Evolutionary conservation across 2,797 vertebrate species (phyloP), one percentile per base, ranked within the genome.

Genomic region (Sparidentex hasta): DNA sequence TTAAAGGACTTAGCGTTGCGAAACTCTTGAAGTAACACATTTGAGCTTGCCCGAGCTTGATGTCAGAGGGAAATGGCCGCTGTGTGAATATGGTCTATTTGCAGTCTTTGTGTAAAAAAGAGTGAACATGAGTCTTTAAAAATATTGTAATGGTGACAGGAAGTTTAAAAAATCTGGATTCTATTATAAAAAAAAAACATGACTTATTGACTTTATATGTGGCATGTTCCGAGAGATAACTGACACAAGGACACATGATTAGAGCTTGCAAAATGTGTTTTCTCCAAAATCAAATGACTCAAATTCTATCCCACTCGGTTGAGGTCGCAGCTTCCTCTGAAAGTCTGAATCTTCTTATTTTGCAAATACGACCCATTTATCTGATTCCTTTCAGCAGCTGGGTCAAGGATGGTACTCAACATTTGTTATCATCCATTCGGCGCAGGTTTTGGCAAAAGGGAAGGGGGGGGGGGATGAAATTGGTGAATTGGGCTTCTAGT

Each of bases 401-500:
- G 65, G 71, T 78, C 63, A 71, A 80, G 62, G 70, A 74, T 62
- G 63, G 63, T 52, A 68, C 73, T 80, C 71, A 71, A 70, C 71
- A 80, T 83, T 63, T 87, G 73, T 80, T 85, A 75, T 75, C 59
- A 59, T 86, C 66, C 72, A 85, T 87, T 90, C 84, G 85, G 80
- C 74, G 66, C 68, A 43, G 65, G 59, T 83, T 85, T 69, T 51
- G 73, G 77, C 76, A 70, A 38, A 38, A 33, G 29, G 4, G 63
- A 65, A 18, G 63, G 70, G 87, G 29, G 4, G 63, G 68, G n/a
- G 63, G 70, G 87, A 77, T 67, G 78, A 78, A 68, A 92, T 81
- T 88, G 80, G 83, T 83, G 81, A 86, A 89, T 84, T 84, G 71
- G 73, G 75, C 75, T 83, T 87, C 43, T 56, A 72, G 83, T 85